Conservation (phyloP, 2,888 invertebrate species). For the Coenonympha glycerion region DNA sequence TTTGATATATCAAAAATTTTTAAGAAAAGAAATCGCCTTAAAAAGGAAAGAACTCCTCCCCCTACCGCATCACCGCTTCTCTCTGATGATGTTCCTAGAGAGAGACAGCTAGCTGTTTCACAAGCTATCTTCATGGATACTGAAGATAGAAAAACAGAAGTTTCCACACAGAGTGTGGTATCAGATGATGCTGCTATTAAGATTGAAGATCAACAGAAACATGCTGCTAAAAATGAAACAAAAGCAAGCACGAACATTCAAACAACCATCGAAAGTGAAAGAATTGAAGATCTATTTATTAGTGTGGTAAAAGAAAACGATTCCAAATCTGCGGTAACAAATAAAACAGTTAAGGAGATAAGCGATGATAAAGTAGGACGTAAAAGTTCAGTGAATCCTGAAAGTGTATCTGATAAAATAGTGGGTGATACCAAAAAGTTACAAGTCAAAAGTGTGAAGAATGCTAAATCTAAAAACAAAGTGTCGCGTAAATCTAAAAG, state of each 20-base stretch:
- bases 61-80: conserved; percentile 43
- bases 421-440: background rate
- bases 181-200: background rate
- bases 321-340: background rate
- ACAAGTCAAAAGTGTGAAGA: conserved; percentile 1
- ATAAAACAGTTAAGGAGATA: background rate
- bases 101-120: conserved; percentile 5
- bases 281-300: background rate
- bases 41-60: conserved; percentile 21
- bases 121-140: background rate
- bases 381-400: background rate
- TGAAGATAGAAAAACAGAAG: background rate
- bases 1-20: conserved; percentile 57
- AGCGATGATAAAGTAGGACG: background rate
- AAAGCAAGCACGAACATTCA: background rate
- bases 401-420: background rate
- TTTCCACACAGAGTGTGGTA: background rate
- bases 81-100: conserved; percentile 15
- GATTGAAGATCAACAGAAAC: background rate
- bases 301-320: background rate
- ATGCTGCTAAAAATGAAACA: background rate
- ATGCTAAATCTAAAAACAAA: conserved; percentile 22
- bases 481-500: conserved; percentile 31
- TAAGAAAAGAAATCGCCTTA: conserved; percentile 41
- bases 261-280: background rate